Base-by-base conservation (phyloP, 2,113 vertebrate species). In the Thymallus thymallus region DNA sequence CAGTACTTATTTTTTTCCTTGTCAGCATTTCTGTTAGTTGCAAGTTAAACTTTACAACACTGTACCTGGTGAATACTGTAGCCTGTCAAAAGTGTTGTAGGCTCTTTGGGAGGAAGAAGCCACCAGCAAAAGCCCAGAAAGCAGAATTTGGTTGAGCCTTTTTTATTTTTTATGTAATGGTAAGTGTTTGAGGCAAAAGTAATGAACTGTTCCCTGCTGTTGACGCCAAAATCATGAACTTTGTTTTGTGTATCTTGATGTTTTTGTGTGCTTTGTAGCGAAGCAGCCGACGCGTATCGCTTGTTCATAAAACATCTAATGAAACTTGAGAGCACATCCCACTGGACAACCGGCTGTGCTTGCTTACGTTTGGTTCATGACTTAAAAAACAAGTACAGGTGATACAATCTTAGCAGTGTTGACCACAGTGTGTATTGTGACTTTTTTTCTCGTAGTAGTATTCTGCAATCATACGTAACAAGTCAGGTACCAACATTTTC, bases 361-460 rank as follows among this genome's bases (percentile, higher is more conserved):
- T 97, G 97, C 97, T 98, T 97, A 98, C 97, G 96, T 98, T 98
- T 98, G 97, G 96, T 98, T 99, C 97, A 98, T 99, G 97, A 98
- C 97, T 99, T 98, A 98, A 99, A 51, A 98, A 97, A 95, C 97
- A 94, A 98, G 97, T 97, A 96, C 97, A 99, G 97, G 97, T 99
- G 97, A 99, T 98, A 94, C 97, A 94, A 98, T 96, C 97, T 98
- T 97, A 96, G 97, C 96, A 99, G 97, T 99, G 96, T 99, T 98
- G 97, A 97, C 96, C 96, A 41, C 35, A 96, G 95, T 95, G 94
- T 91, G 93, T 90, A 89, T 91, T 91, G 91, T 92, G 88, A 90
- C 86, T 85, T 86, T 80, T 80, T 76, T 82, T 86, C 68, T 89
- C 71, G 74, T 89, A 91, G 84, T 83, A 88, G 87, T 94, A 93